Conservation (phyloP, 2,888 invertebrate species). For the Drosophila imparisetae region DNA sequence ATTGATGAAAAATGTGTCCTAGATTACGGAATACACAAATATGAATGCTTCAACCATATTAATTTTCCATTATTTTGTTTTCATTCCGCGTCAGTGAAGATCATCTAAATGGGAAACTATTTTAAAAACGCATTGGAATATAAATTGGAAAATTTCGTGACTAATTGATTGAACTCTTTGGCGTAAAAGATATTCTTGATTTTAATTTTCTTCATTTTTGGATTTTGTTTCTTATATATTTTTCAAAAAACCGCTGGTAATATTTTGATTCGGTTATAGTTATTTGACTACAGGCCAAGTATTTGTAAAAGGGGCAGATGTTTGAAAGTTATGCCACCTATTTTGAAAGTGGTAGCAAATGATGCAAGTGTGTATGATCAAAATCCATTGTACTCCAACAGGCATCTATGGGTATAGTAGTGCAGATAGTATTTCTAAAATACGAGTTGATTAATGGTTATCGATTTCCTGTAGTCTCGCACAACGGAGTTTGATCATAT, state of each 20-base stretch:
- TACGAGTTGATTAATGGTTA: not conserved
- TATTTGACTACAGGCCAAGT: not conserved
- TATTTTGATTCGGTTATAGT: not conserved
- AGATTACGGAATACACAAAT: conserved; percentile 2
- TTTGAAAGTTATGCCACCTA: not conserved
- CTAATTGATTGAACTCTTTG: conserved; percentile 49
- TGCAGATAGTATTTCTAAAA: not conserved
- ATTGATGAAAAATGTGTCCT: conserved; percentile 31
- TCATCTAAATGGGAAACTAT: conserved; percentile 44
- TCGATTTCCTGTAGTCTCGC: not conserved
- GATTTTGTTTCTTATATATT: not conserved
- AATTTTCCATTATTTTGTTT: conserved; percentile 25
- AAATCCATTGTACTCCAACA: not conserved
- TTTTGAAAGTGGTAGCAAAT: not conserved
- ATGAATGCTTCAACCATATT: conserved; percentile 3
- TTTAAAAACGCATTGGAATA: conserved; percentile 42
- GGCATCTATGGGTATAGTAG: not conserved
- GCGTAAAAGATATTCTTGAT: conserved; percentile 2
- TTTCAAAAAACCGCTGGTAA: not conserved
- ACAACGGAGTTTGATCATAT: too few relatives aligned
- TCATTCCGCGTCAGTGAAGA: conserved; percentile 6
- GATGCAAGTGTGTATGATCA: not conserved
- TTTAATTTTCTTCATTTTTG: not conserved
- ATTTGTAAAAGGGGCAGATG: not conserved
- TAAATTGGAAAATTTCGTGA: conserved; percentile 61